Percentiles rank a stretch among this genome's conserved stretches.
Conservation (phyloP, 2,888 invertebrate genomes). For the Phalera bucephala region DNA sequence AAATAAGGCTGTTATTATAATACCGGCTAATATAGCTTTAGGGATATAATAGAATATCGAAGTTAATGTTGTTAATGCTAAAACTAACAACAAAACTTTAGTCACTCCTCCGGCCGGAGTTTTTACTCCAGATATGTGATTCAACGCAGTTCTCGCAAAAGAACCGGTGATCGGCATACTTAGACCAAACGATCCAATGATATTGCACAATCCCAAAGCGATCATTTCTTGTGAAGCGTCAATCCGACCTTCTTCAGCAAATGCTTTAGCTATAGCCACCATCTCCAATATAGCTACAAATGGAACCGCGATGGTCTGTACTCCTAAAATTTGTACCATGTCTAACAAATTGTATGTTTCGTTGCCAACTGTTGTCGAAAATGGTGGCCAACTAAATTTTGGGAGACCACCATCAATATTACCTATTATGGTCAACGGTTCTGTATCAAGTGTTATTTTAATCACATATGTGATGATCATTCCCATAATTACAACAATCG, state of each 20-base stretch:
- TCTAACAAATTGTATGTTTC: conserved; percentile 84
- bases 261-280: conserved; percentile 89
- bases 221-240: conserved; percentile 96
- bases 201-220: conserved; percentile 92
- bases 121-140: conserved; percentile 94
- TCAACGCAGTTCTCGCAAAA: conserved; percentile 94
- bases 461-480: conserved; percentile 84
- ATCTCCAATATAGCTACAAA: conserved; percentile 88
- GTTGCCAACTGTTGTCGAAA: conserved; percentile 82
- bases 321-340: conserved; percentile 84
- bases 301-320: conserved; percentile 85
- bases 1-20: conserved; percentile 95
- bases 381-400: conserved; percentile 85
- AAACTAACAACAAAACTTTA: conserved; percentile 88
- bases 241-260: conserved; percentile 89
- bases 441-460: conserved; percentile 43
- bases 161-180: conserved; percentile 95
- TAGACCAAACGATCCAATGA: conserved; percentile 91
- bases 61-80: conserved; percentile 91
- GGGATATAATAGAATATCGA: conserved; percentile 93
- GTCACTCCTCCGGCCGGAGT: conserved; percentile 92
- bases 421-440: conserved; percentile 87
- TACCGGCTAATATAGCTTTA: conserved; percentile 92
- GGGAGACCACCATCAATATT: conserved; percentile 88
- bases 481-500: conserved; percentile 90